Conservation (phyloP, 2,888 invertebrate genomes). For the Panopea generosa region DNA sequence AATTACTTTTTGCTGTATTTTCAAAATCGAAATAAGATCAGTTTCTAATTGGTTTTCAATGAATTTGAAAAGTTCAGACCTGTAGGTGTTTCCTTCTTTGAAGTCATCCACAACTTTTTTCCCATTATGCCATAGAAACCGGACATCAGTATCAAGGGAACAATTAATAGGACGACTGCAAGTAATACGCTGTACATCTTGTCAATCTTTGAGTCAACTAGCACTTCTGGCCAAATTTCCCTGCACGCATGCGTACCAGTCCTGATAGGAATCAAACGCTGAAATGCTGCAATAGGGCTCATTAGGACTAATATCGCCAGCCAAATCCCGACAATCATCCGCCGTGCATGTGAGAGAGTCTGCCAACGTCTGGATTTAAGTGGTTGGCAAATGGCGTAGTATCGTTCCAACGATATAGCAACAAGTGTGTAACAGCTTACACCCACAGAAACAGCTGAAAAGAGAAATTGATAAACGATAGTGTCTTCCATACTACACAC, state of each 20-base stretch:
- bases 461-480: constrained; percentile 40
- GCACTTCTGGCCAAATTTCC: constrained; percentile 74
- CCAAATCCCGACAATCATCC: constrained; percentile 85
- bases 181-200: constrained; percentile 90
- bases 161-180: constrained; percentile 89
- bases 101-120: constrained; percentile 77
- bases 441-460: constrained; percentile 91
- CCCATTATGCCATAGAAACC: constrained; percentile 88
- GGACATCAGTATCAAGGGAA: constrained; percentile 92
- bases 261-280: constrained; percentile 64
- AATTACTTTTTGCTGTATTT: no score
- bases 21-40: no score
- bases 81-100: not conserved
- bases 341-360: constrained; percentile 90
- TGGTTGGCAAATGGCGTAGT: constrained; percentile 92
- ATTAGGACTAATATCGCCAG: constrained; percentile 89
- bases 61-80: no score
- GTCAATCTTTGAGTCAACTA: constrained; percentile 83
- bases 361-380: constrained; percentile 91
- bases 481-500: no score
- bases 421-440: constrained; percentile 92
- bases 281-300: constrained; percentile 88
- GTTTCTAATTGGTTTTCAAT: no score
- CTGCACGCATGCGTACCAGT: constrained; percentile 74
- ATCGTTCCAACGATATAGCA: constrained; percentile 91